Evolutionary conservation across 2,888 invertebrate species (phyloP), one percentile per base, ranked within the genome.

Genomic region (Eugnorisma glareosa): DNA sequence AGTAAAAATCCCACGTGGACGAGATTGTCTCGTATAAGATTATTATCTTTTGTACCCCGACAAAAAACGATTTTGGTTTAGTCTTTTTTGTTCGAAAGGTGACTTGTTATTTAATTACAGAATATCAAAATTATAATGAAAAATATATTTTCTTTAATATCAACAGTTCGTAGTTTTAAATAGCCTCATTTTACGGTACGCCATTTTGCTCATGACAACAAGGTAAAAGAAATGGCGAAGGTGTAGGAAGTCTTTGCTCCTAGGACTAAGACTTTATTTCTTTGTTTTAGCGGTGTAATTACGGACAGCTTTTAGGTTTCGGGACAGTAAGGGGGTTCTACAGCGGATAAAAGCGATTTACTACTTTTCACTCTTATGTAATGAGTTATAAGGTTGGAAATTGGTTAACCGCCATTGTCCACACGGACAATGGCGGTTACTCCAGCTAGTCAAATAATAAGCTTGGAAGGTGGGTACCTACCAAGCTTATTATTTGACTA

Each of bases 281-380:
- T 70, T 80, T 75, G 69, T 79, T 79, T 35, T 18, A 69, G 45
- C 24, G n/a, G 45, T 61, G 43, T 45, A 57, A 79, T 73, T 54
- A 79, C 57, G 35, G 57, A 66, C 48, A 31, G 57, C 74, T 79
- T 79, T 74, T 28, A 64, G 48, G 57, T 57, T 69, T 79, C n/a
- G 11, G 40, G 31, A 37, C 11, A 51, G 40, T 31, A 61, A 31
- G 7, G 18, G 18, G 57, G 31, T 18, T 18, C 31, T 18, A 28
- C 8, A 0, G 18, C 18, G 18, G 59, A 59, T 8, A 31, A 31
- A 28, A 28, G 28, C 7, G 15, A 28, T 18, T 28, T 7, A 57
- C 7, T 18, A 57, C 18, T 18, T 57, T 57, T 57, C 24, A n/a
- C 1, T 3, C 31, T 31, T 18, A 59, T 59, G 18, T 3, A 3